Percentiles rank a stretch among this genome's conserved stretches.
phyloP scores from a whole-genome alignment of 2,888 invertebrate genomes.

The Liodrosophila aerea region DNA sequence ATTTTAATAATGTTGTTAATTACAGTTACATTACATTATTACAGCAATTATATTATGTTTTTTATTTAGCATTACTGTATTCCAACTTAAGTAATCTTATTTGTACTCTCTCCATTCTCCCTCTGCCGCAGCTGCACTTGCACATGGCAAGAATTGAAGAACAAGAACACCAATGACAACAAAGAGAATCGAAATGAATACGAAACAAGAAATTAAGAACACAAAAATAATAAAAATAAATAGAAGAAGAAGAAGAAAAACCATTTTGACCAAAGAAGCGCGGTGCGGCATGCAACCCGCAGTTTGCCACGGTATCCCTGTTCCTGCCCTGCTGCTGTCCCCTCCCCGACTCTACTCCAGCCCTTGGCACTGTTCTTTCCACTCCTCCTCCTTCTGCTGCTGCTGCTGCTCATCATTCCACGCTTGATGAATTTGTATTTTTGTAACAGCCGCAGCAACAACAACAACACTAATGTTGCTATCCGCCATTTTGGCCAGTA shows the following conservation, averaged over 20 bases:
- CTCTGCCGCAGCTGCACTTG: not conserved
- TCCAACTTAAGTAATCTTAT: too few relatives aligned
- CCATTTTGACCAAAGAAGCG: constrained; percentile 59
- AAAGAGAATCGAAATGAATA: constrained; percentile 3
- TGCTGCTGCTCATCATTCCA: constrained; percentile 39
- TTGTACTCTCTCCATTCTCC: not conserved
- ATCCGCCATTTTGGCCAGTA: constrained; percentile 48
- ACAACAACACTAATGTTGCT: constrained; percentile 3
- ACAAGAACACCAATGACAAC: constrained; percentile 11
- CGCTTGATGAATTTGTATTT: constrained; percentile 53
- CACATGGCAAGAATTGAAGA: constrained; percentile 34
- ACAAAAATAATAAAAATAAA: constrained; percentile 15
- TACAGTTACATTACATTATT: too few relatives aligned
- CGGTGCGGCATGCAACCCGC: constrained; percentile 56
- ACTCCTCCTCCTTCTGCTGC: constrained; percentile 1
- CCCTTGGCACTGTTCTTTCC: not conserved
- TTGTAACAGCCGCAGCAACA: constrained; percentile 52
- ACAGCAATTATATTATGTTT: too few relatives aligned
- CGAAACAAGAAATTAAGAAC: constrained; percentile 7
- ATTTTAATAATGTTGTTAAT: too few relatives aligned
- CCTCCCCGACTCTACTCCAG: not conserved
- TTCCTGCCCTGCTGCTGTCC: constrained; percentile 8
- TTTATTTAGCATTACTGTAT: too few relatives aligned
- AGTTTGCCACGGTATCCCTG: constrained; percentile 31
- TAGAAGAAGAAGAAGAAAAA: constrained; percentile 22